Base-by-base conservation (phyloP, 37 sponge, comb jelly and placozoan species). In the Lycopodina hypogea region DNA sequence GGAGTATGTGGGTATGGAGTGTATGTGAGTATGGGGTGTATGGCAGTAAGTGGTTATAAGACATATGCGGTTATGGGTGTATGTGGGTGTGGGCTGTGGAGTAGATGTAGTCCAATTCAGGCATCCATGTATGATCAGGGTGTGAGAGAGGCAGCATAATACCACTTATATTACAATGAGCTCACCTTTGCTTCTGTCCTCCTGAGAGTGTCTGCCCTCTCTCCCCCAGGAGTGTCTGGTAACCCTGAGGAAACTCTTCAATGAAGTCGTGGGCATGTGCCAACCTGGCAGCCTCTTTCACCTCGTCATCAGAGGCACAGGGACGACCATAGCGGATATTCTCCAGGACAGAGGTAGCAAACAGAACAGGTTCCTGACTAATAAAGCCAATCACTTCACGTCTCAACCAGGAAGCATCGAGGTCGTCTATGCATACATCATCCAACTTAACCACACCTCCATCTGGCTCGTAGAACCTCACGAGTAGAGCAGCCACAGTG, bases 301-400 rank as follows among this genome's bases (percentile, higher is more conserved):
- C 88, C 74, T 96, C 88, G 52, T 80, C 65, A 55, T 96, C 93
- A 48, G 82, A 77, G 58, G 93, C 93, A 72, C 76, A 70, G 17
- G 90, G 93, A 1, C 67, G 62, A 0, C 96, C 96, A 83, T 96
- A 96, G 19, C 93, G 77, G 32, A 96, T 96, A 68, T 96, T 96
- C 72, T 92, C 96, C 72, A 79, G 78, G 18, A 96, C 81, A 42
- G 87, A 69, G 22, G 93, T 89, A 56, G 90, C 96, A 84, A 96
- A 96, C 81, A 96, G 83, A 2, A 92, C 90, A 19, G 96, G 96
- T 68, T 96, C 96, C 81, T 97, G 98, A 51, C 90, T 84, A 29
- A 97, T 97, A 67, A 75, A 94, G 8, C 98, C 98, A 28, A 94
- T 75, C n/a, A 87, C 83, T 24, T 78, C 39, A 18, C 89, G 87